A percentile compares a stretch with the other conserved stretches of the same genome.
These are phyloP conservation scores for Homarus americanus DNA, from an alignment of 1,140 invertebrate species.

Conservation along the genomic window DNA sequence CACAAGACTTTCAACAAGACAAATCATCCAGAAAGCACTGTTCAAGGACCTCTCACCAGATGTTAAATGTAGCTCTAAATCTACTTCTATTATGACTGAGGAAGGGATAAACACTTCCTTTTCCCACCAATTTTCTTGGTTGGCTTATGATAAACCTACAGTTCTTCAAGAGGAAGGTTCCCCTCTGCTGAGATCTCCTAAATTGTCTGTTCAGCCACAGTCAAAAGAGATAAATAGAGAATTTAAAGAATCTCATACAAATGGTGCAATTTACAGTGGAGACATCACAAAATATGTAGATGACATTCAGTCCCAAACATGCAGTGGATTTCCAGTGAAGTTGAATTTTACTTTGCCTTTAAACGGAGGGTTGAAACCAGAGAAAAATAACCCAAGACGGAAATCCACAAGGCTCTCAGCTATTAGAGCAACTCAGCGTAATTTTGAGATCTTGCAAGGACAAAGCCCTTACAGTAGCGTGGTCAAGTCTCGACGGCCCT, in stretches of 20 bases:
- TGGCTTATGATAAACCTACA: not conserved
- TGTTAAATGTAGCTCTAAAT: not conserved
- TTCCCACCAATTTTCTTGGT: no score
- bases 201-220: not conserved
- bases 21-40: not conserved
- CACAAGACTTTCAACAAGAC: slow-evolving; percentile 15
- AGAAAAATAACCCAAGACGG: not conserved
- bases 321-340: not conserved
- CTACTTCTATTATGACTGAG: not conserved
- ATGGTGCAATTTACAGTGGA: not conserved
- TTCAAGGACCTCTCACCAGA: not conserved
- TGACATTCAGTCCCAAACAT: not conserved
- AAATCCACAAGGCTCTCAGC: not conserved
- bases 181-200: not conserved
- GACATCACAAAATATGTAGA: not conserved
- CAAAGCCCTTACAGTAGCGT: not conserved
- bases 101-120: no score
- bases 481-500: not conserved
- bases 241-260: not conserved
- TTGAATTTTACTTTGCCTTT: not conserved
- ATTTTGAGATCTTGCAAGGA: not conserved
- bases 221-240: not conserved
- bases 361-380: not conserved
- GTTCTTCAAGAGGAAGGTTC: not conserved
- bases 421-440: slow-evolving; percentile 5